A percentile compares a stretch with the other conserved stretches of the same genome.
Evolutionary conservation across 2,888 invertebrate genomes (phyloP).

Genomic region (Melieria crassipennis): DNA sequence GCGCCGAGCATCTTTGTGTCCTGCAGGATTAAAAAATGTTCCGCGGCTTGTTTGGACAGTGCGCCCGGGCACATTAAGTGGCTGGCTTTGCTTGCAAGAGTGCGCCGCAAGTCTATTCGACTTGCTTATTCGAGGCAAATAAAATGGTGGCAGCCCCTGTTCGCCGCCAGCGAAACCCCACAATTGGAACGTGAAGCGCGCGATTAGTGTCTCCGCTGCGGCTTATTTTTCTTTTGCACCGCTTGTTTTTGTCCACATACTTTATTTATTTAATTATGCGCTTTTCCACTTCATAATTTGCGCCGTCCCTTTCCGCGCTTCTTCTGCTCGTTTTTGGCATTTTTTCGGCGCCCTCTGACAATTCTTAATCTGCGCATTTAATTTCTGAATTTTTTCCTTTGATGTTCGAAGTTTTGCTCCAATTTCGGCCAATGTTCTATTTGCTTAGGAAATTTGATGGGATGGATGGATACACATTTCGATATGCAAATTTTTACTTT

Average conservation of each 20-base stretch:
- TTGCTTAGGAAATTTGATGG: constrained; percentile 21
- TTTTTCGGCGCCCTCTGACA: too few species aligned
- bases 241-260: constrained; percentile 27
- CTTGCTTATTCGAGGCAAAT: too few species aligned
- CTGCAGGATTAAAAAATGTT: constrained; percentile 6
- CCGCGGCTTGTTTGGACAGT: neutral
- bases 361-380: constrained; percentile 54
- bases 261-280: constrained; percentile 53
- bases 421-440: constrained; percentile 24
- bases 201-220: constrained; percentile 24
- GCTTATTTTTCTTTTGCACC: constrained; percentile 8
- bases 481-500: neutral
- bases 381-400: constrained; percentile 50
- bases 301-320: constrained; percentile 25
- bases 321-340: constrained; percentile 21
- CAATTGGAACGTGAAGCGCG: neutral
- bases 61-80: neutral
- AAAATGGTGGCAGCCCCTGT: too few species aligned
- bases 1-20: neutral
- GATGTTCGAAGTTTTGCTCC: constrained; percentile 38
- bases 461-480: too few species aligned
- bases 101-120: neutral
- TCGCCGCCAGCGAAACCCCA: too few species aligned
- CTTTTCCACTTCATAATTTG: constrained; percentile 53
- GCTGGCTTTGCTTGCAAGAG: neutral